Conservation (phyloP, 2,113 vertebrate species). For the Picathartes gymnocephalus region DNA sequence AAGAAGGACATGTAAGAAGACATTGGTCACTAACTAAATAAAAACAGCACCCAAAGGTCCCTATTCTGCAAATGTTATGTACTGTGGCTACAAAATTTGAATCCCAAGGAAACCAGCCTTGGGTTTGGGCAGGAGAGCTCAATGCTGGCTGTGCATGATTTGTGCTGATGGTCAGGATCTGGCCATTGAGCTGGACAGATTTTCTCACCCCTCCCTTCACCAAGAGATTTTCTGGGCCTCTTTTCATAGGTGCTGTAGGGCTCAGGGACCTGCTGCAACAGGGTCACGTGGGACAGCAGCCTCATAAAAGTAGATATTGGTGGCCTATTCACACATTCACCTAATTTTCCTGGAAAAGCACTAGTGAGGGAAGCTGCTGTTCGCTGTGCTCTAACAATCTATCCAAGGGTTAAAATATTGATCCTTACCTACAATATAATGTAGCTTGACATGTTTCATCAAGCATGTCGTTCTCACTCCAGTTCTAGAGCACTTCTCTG, state of each 20-base stretch:
- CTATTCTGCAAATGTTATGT: neutral
- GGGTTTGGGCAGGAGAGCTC: neutral
- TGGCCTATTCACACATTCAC: neutral
- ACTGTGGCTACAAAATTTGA: neutral
- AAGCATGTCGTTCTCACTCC: neutral
- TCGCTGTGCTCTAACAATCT: neutral
- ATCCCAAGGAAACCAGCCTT: neutral
- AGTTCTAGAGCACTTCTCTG: neutral
- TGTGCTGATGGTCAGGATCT: neutral
- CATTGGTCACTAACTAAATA: neutral
- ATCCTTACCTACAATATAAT: neutral
- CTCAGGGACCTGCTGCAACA: neutral
- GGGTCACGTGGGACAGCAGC: neutral
- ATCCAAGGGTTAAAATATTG: neutral
- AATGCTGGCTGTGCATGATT: neutral
- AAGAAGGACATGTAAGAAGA: neutral
- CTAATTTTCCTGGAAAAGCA: neutral
- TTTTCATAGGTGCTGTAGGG: accelerated
- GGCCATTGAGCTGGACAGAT: neutral
- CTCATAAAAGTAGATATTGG: neutral
- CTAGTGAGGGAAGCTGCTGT: neutral
- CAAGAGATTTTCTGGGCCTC: neutral
- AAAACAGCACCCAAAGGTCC: neutral
- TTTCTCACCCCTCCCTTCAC: neutral
- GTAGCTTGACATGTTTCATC: neutral